Base-by-base conservation (phyloP, 2,888 invertebrate species). In the Cenopis cana region DNA sequence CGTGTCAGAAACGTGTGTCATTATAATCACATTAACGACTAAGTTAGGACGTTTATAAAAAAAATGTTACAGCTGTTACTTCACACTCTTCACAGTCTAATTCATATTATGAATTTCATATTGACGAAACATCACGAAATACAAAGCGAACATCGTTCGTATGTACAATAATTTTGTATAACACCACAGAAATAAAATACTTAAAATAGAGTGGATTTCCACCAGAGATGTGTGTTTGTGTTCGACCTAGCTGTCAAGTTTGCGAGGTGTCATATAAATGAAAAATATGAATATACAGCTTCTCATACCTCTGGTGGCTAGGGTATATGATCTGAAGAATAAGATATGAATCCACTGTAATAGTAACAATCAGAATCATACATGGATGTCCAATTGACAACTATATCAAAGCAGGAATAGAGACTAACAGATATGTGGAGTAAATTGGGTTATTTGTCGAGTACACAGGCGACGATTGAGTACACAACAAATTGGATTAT, bases 361-460 rank as follows among this genome's bases (percentile, higher is more conserved):
- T 33, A 33, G 33, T 33, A 8, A 8, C 33, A 33, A 33, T 8
- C 6, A 6, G 6, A 33, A 8, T 3, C 33, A 8, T 33, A 33
- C 8, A 33, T 33, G 33, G 6, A 33, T 8, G 2, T 33, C 9
- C 6, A 46, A 18, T 50, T 18, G 50, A 50, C 50, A 50, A 10
- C 2, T 41, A 24, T 49, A 24, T 49, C 41, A 46, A 60, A 17
- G 12, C 64, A 41, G 46, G 49, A 46, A 50, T n/a, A 50, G 12
- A 59, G 17, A 24, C 49, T 14, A 14, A 49, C 10, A 33, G 33
- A 18, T 20, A n/a, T 33, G 49, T 52, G 9, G n/a, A 17, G n/a
- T 17, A 68, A 61, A 68, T 52, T 68, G 60, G 68, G 52, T 60
- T 61, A 61, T 60, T 68, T 36, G 29, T 54, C 54, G 20, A 33